Conservation (phyloP, 2,113 vertebrate genomes). For the Varanus salvator region DNA sequence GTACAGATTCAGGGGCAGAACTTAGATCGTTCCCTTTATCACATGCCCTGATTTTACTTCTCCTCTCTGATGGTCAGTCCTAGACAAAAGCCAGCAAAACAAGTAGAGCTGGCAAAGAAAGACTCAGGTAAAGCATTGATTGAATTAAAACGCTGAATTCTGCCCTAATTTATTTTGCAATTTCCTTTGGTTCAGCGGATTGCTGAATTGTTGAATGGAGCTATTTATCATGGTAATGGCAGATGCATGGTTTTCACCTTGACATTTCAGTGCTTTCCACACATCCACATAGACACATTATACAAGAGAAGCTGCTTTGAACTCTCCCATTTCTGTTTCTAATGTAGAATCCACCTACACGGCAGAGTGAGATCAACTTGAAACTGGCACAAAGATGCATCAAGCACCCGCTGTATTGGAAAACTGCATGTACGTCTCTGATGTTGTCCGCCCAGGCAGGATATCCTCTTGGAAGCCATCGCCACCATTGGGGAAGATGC, state of each 20-base stretch:
- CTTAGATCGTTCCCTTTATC: neutral
- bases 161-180: neutral
- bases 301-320: neutral
- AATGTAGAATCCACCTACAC: neutral
- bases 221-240: neutral
- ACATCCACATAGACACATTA: no score
- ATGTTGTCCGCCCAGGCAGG: neutral
- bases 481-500: neutral
- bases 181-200: neutral
- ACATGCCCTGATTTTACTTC: neutral
- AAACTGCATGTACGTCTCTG: neutral
- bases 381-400: neutral
- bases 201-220: neutral
- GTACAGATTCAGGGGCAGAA: neutral
- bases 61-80: neutral
- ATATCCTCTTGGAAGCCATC: neutral
- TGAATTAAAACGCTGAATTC: no score
- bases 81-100: neutral
- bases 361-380: neutral
- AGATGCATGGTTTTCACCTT: neutral
- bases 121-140: no score
- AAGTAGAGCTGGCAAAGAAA: neutral
- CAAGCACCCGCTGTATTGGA: neutral
- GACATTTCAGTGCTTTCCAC: neutral
- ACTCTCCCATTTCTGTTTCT: neutral